phyloP scores from a whole-genome alignment of 2,888 invertebrate species.

The Rhagium mordax region DNA sequence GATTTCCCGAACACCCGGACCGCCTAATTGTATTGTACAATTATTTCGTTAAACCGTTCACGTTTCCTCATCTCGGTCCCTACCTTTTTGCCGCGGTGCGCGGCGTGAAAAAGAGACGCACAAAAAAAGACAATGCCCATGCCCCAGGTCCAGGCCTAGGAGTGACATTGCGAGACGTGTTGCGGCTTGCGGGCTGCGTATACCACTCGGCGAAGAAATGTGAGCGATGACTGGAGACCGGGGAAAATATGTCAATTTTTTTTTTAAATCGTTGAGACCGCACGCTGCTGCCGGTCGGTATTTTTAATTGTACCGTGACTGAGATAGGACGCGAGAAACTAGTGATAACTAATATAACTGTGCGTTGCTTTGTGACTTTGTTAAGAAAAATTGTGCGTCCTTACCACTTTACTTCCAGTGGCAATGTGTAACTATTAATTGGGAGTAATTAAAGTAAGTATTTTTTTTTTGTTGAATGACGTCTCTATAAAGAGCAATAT shows the following conservation, averaged over 20 bases:
- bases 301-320: conserved; percentile 4
- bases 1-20: conserved; percentile 34
- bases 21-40: conserved; percentile 32
- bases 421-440: too few relatives aligned
- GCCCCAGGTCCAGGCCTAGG: too few relatives aligned
- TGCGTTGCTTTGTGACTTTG: too few relatives aligned
- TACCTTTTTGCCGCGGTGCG: conserved; percentile 5
- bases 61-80: conserved; percentile 23
- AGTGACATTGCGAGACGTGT: conserved; percentile 16
- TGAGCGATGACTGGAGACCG: conserved; percentile 20
- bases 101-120: conserved; percentile 22
- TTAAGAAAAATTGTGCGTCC: too few relatives aligned
- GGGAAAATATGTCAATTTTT: neutral
- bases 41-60: conserved; percentile 32
- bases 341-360: too few relatives aligned
- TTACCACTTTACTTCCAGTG: too few relatives aligned
- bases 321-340: neutral
- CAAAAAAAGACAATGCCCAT: conserved; percentile 20
- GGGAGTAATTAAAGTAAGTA: too few relatives aligned
- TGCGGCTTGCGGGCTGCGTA: too few relatives aligned
- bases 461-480: too few relatives aligned
- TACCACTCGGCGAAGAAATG: conserved; percentile 9
- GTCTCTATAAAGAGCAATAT: too few relatives aligned
- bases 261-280: conserved; percentile 2
- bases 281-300: neutral